These are phyloP conservation scores for Melanerpes formicivorus DNA, from an alignment of 2,113 vertebrate species.

Conservation along the genomic window DNA sequence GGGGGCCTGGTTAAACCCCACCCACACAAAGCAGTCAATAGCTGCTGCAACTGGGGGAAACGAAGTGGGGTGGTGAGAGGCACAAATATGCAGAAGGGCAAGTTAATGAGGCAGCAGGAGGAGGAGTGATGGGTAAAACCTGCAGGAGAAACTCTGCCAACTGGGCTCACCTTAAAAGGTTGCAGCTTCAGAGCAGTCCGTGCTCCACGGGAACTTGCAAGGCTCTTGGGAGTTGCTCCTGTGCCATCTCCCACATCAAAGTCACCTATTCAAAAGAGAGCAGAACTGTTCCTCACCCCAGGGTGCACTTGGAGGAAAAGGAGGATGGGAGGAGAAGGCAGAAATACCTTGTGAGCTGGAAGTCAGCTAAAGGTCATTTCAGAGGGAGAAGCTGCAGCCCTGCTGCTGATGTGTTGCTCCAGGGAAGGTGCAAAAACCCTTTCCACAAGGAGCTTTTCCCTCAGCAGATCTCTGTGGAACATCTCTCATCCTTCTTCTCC, in stretches of 20 bases:
- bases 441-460: background rate
- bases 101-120: background rate
- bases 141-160: background rate
- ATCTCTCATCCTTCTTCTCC: background rate
- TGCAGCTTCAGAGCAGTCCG: background rate
- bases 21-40: conserved; percentile 3
- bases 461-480: background rate
- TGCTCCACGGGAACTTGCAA: background rate
- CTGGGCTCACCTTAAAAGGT: background rate
- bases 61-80: background rate
- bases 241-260: background rate
- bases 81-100: background rate
- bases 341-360: background rate
- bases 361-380: background rate
- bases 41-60: conserved; percentile 20
- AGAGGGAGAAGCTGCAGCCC: background rate
- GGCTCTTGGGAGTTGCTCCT: background rate
- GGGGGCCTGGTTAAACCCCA: background rate
- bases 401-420: background rate
- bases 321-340: background rate
- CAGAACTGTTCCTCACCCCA: background rate
- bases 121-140: background rate
- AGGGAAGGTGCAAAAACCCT: background rate
- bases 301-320: background rate
- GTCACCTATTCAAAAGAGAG: background rate